Conservation (phyloP, 1,140 invertebrate genomes). For the Centruroides sculpturatus region DNA sequence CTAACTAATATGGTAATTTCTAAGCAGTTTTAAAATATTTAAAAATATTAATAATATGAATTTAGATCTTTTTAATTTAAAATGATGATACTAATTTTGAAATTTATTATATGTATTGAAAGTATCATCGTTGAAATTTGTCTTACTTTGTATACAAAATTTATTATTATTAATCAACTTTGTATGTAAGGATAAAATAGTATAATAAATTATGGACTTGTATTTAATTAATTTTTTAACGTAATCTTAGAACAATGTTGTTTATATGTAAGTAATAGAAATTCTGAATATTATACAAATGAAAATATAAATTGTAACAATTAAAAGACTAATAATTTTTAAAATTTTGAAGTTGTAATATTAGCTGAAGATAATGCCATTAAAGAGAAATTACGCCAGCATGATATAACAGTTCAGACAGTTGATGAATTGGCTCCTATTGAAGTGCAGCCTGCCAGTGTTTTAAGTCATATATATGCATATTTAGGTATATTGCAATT, state of each 20-base stretch:
- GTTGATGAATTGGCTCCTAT: conserved; percentile 84
- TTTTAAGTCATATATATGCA: conserved; percentile 85
- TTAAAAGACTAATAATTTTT: neutral
- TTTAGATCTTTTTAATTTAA: too few species aligned
- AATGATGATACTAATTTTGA: too few species aligned
- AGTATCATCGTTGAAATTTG: too few species aligned
- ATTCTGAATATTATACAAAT: too few species aligned
- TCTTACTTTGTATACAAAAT: neutral
- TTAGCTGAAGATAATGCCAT: conserved; percentile 85
- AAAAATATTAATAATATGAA: too few species aligned
- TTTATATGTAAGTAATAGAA: too few species aligned
- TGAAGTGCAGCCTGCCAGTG: conserved; percentile 88
- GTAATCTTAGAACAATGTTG: too few species aligned
- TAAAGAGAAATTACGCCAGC: conserved; percentile 67
- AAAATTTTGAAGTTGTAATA: conserved; percentile 57
- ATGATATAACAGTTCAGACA: conserved; percentile 88
- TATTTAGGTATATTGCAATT: conserved; percentile 57
- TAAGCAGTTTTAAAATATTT: too few species aligned
- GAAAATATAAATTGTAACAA: too few species aligned
- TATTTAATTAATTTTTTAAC: too few species aligned
- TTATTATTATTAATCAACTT: neutral
- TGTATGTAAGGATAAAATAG: neutral
- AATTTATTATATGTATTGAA: too few species aligned
- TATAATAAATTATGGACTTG: neutral
- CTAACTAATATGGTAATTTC: too few species aligned